These are phyloP conservation scores for Sycophaga agraensis DNA, from an alignment of 1,140 invertebrate genomes.

Conservation along the genomic window DNA sequence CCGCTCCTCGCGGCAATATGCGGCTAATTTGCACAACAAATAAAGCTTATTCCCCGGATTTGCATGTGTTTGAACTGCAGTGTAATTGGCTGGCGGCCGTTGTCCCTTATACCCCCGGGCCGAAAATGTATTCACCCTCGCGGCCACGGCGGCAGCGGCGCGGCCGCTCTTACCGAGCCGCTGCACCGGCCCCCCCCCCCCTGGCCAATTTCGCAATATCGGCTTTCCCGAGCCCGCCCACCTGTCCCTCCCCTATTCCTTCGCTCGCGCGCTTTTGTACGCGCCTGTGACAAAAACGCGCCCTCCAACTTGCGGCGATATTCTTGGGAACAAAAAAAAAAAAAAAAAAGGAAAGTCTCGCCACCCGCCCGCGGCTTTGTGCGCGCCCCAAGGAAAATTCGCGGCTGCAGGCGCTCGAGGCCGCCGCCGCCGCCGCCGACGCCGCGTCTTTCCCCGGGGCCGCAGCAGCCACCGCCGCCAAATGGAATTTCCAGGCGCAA, in stretches of 20 bases:
- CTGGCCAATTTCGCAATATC: conserved; percentile 30
- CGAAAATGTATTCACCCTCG: conserved; percentile 19
- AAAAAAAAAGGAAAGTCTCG: too few relatives aligned
- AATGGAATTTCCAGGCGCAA: conserved; percentile 25
- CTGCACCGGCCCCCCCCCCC: too few relatives aligned
- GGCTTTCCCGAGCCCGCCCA: conserved; percentile 13
- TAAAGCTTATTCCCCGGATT: conserved; percentile 59
- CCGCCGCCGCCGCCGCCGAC: too few relatives aligned
- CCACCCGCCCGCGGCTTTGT: conserved; percentile 10
- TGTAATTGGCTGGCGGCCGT: conserved; percentile 52
- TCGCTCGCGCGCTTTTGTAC: conserved; percentile 15
- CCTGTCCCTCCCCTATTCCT: conserved; percentile 11
- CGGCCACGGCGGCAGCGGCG: too few relatives aligned
- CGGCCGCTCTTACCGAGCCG: too few relatives aligned
- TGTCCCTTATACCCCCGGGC: not conserved
- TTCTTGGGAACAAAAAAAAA: conserved; percentile 24
- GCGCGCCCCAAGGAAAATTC: conserved; percentile 20
- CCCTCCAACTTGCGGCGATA: conserved; percentile 13
- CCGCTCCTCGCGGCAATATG: conserved; percentile 45
- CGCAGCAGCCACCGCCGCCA: too few relatives aligned
- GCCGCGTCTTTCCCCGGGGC: too few relatives aligned
- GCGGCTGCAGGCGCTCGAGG: too few relatives aligned
- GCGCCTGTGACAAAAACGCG: conserved; percentile 22
- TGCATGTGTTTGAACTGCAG: conserved; percentile 60
- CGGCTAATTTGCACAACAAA: conserved; percentile 60